Evolutionary conservation across 2,113 vertebrate species (phyloP).

Genomic region (Hymenochirus boettgeri): DNA sequence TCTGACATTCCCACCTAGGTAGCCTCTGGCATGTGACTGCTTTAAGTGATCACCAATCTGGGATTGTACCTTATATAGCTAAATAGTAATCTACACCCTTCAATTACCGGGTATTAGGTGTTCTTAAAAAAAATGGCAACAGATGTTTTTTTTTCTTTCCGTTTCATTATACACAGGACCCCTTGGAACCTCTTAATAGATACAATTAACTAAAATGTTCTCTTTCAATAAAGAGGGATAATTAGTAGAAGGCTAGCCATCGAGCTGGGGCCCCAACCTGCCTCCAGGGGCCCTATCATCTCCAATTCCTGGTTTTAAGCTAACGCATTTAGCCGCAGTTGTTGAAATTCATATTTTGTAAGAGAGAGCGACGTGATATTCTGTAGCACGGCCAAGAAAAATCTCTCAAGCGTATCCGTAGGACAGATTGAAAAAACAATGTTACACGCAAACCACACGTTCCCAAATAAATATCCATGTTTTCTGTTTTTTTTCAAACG

Average conservation of each 20-base stretch:
- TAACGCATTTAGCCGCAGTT: no score
- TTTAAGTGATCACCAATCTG: background rate
- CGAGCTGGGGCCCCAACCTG: no score
- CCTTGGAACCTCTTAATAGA: no score
- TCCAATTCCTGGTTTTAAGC: no score
- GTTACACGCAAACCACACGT: background rate
- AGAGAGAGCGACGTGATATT: no score
- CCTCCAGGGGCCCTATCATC: no score
- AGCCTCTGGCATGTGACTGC: background rate
- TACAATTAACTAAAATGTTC: no score
- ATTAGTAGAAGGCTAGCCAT: no score
- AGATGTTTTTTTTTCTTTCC: background rate
- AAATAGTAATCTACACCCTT: background rate
- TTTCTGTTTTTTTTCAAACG: no score
- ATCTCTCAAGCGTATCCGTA: background rate
- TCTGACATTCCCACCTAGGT: background rate
- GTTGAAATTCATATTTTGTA: no score
- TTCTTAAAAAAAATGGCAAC: background rate
- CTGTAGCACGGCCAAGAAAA: background rate
- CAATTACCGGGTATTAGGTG: slow-evolving; percentile 3
- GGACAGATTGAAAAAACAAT: background rate
- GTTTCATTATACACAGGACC: background rate
- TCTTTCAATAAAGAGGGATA: no score
- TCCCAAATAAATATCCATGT: background rate
- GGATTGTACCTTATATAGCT: background rate